Base-by-base conservation (phyloP, 2,797 vertebrate species). In the Knipowitschia caucasica region DNA sequence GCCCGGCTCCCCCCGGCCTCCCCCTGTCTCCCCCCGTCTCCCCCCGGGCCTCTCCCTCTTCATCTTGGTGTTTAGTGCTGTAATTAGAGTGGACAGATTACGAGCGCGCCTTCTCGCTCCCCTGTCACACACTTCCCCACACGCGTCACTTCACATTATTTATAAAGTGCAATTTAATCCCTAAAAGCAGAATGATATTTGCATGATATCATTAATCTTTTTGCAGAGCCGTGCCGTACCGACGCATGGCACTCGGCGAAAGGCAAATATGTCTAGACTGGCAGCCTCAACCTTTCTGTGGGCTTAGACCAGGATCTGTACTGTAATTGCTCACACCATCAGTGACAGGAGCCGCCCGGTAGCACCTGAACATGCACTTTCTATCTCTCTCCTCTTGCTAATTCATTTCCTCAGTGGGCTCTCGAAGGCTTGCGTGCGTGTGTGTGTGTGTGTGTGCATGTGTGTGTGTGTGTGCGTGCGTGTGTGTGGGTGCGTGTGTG, bases 271-370 rank as follows among this genome's bases (percentile, higher is more conserved):
- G 46, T 66, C 34, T 56, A 65, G 56, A 64, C 68, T 53, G 79
- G 78, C 80, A 57, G 72, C 78, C 71, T 62, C 73, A 80, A 74
- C 80, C 73, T 79, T 81, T 86, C 67, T 56, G 71, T 75, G n/a
- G 18, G 71, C 64, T 73, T 69, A 67, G 67, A 12, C 17, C 59
- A 8, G 70, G 59, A 45, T 49, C 71, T 80, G 75, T 78, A 76
- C 58, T 53, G 65, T 81, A 71, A 72, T 82, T 76, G 74, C 52
- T 69, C 70, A 66, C 52, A 54, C 61, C 34, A 71, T 75, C 72
- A 62, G 60, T 77, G 74, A 78, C 69, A 78, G 77, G 71, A 73
- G 73, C 76, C 73, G 56, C 55, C 1, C 81, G 75, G 69, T 82
- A 77, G 67, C 69, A 52, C 70, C 67, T 64, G 74, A 81, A 77